phyloP scores from a whole-genome alignment of 2,888 invertebrate genomes.

The Drosophila fungiperda region DNA sequence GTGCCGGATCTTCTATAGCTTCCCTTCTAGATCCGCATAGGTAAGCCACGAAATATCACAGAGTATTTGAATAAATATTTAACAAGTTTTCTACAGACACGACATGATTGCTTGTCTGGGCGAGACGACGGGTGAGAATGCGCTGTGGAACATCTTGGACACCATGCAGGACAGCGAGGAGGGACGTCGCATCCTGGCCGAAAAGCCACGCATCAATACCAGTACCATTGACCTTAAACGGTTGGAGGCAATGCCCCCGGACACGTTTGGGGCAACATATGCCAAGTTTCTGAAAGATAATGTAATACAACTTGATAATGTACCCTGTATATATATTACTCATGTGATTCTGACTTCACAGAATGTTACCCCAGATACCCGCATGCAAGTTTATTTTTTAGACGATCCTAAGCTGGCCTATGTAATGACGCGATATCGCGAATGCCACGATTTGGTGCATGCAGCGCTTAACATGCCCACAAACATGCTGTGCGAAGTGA shows the following conservation, averaged over 20 bases:
- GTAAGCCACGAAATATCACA: constrained; percentile 49
- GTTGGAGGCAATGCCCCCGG: constrained; percentile 90
- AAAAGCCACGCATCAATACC: constrained; percentile 95
- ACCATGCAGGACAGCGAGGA: constrained; percentile 92
- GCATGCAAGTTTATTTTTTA: constrained; percentile 95
- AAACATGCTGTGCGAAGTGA: constrained; percentile 95
- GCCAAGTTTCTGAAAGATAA: constrained; percentile 92
- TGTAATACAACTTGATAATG: constrained; percentile 81
- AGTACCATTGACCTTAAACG: constrained; percentile 90
- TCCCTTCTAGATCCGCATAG: constrained; percentile 92
- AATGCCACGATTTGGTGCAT: constrained; percentile 98
- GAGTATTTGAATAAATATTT: not conserved
- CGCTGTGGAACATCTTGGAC: constrained; percentile 89
- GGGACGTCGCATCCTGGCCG: constrained; percentile 90
- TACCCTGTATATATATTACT: not conserved
- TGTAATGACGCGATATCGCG: constrained; percentile 98
- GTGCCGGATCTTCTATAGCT: constrained; percentile 94
- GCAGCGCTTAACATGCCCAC: constrained; percentile 96
- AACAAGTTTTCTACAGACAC: constrained; percentile 85
- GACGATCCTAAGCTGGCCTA: constrained; percentile 95
- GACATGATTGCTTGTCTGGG: constrained; percentile 98
- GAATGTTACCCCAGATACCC: constrained; percentile 96
- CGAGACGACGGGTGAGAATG: constrained; percentile 93
- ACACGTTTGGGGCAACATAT: constrained; percentile 94
- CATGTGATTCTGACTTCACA: constrained; percentile 33